Conservation (phyloP, 1,140 invertebrate species). For the Hyles vespertilio region DNA sequence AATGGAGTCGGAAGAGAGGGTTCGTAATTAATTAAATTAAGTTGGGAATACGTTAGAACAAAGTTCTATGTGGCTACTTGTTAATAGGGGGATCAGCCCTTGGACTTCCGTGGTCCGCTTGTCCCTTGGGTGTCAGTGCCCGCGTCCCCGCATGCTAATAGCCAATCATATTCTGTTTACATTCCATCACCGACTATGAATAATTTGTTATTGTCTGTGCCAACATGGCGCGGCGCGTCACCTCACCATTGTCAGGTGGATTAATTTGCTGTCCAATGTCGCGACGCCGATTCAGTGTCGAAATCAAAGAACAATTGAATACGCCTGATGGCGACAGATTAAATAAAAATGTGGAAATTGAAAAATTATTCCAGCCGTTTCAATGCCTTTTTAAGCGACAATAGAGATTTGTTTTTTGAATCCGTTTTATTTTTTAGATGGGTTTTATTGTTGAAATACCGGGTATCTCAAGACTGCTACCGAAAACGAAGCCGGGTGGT, state of each 20-base stretch:
- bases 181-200: conserved; percentile 73
- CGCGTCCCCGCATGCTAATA: conserved; percentile 61
- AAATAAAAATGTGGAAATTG: conserved; percentile 22
- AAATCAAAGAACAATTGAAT: conserved; percentile 54
- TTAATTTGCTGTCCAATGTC: conserved; percentile 56
- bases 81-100: conserved; percentile 66
- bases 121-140: conserved; percentile 37
- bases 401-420: too few relatives aligned
- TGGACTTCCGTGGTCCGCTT: conserved; percentile 25
- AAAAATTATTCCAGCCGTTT: conserved; percentile 33
- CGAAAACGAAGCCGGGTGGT: too few relatives aligned
- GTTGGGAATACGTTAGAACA: conserved; percentile 68
- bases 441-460: conserved; percentile 17
- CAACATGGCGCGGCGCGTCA: conserved; percentile 60
- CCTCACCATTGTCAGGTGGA: conserved; percentile 66
- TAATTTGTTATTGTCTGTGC: conserved; percentile 74
- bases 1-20: conserved; percentile 54
- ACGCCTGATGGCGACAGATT: conserved; percentile 17
- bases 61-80: conserved; percentile 60
- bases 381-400: background rate
- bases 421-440: too few relatives aligned
- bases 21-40: conserved; percentile 72
- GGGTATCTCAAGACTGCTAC: too few relatives aligned
- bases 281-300: conserved; percentile 31
- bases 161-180: conserved; percentile 76